Conservation (phyloP, 2,797 vertebrate species). For the Vultur gryphus region DNA sequence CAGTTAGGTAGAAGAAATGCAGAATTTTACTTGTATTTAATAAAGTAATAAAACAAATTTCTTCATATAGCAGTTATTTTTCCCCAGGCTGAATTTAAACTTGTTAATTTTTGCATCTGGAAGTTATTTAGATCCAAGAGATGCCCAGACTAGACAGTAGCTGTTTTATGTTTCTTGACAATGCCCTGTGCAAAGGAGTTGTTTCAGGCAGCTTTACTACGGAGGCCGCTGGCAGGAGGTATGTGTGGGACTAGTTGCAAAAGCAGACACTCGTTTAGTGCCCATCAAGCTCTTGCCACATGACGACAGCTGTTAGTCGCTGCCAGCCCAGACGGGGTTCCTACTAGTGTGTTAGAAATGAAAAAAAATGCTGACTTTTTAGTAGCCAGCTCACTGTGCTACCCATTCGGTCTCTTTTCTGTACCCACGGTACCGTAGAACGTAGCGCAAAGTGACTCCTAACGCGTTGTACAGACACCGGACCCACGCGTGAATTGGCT, state of each 20-base stretch:
- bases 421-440: background rate
- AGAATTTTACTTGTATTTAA: background rate
- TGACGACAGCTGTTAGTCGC: accelerated
- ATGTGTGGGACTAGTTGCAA: background rate
- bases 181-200: background rate
- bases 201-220: background rate
- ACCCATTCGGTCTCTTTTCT: background rate
- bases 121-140: background rate
- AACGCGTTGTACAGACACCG: accelerated
- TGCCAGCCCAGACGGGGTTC: background rate
- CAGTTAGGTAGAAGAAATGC: background rate
- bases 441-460: background rate
- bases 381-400: background rate
- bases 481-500: accelerated
- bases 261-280: background rate
- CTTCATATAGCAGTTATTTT: background rate
- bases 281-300: background rate
- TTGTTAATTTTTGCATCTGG: slow-evolving; percentile 1
- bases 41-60: background rate
- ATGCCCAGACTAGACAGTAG: background rate
- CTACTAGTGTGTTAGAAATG: background rate
- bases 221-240: background rate
- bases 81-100: background rate
- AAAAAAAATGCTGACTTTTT: background rate
- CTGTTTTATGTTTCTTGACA: background rate